Evolutionary conservation across 2,888 invertebrate species (phyloP).

Genomic region (Sesia apiformis): DNA sequence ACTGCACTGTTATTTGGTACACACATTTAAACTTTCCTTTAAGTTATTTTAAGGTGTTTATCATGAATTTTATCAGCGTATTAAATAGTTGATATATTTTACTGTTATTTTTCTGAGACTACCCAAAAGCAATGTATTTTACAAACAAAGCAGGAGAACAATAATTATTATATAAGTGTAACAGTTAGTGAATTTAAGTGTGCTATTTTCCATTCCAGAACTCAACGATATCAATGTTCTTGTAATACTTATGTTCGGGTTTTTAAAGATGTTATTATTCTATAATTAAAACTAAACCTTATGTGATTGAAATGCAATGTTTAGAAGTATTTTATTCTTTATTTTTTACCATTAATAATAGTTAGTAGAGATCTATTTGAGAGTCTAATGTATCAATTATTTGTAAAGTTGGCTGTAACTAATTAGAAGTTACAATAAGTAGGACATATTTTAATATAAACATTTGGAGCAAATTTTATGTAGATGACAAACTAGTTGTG

Average conservation of each 20-base stretch:
- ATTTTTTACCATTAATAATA: conserved; percentile 75
- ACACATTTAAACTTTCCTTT: conserved; percentile 45
- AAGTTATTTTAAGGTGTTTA: conserved; percentile 60
- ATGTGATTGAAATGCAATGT: conserved; percentile 76
- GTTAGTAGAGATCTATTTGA: conserved; percentile 75
- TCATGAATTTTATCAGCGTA: conserved; percentile 61
- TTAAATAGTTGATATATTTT: conserved; percentile 66
- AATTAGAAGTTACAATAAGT: conserved; percentile 73
- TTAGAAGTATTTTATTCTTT: conserved; percentile 76
- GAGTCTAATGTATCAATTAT: conserved; percentile 76
- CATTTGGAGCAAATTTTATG: conserved; percentile 74
- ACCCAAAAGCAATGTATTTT: conserved; percentile 72
- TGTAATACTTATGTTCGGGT: conserved; percentile 72
- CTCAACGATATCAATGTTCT: conserved; percentile 73
- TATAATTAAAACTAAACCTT: conserved; percentile 72
- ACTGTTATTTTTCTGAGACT: conserved; percentile 71
- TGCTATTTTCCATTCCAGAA: conserved; percentile 75
- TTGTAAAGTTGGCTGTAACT: conserved; percentile 75
- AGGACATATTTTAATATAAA: conserved; percentile 74
- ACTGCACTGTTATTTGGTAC: conserved; percentile 72
- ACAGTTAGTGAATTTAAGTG: conserved; percentile 75
- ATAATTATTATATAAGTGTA: conserved; percentile 74
- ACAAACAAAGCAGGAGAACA: conserved; percentile 73
- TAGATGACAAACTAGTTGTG: conserved; percentile 71
- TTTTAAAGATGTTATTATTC: conserved; percentile 72